A percentile compares a stretch with the other conserved stretches of the same genome.
Evolutionary conservation across 2,888 invertebrate genomes (phyloP).

Genomic region (Drosophila helvetica): DNA sequence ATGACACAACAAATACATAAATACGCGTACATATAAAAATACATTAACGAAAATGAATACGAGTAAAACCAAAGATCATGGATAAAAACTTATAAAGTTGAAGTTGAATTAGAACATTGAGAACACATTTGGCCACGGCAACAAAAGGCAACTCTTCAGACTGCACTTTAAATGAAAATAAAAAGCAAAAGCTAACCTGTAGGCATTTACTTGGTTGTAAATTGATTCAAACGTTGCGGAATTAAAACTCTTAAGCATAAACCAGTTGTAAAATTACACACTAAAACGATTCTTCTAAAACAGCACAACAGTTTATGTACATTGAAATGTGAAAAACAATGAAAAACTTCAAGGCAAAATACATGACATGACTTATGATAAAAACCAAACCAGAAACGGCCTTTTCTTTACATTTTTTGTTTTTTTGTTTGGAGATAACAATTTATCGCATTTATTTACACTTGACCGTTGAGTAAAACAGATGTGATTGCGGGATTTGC

Average conservation of each 20-base stretch:
- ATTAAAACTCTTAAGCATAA: constrained; percentile 32
- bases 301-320: constrained; percentile 66
- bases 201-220: constrained; percentile 64
- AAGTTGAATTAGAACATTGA: constrained; percentile 42
- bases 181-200: constrained; percentile 37
- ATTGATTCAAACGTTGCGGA: constrained; percentile 27
- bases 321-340: constrained; percentile 43
- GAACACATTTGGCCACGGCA: constrained; percentile 49
- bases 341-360: constrained; percentile 44
- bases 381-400: constrained; percentile 32
- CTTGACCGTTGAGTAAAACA: constrained; percentile 46
- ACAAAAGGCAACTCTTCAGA: constrained; percentile 68
- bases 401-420: constrained; percentile 3
- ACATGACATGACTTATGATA: constrained; percentile 62
- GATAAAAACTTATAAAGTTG: constrained; percentile 32
- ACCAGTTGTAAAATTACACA: constrained; percentile 48
- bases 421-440: constrained; percentile 50
- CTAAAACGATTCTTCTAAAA: constrained; percentile 38
- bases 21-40: constrained; percentile 30
- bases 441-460: constrained; percentile 69
- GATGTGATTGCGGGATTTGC: constrained; percentile 15
- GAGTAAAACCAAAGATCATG: constrained; percentile 12
- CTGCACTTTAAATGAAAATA: constrained; percentile 59
- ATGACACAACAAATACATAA: constrained; percentile 57
- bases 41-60: constrained; percentile 25